Percentiles rank a stretch among this genome's conserved stretches.
phyloP scores from a whole-genome alignment of 2,797 vertebrate genomes.

The Lutjanus argentimaculatus region DNA sequence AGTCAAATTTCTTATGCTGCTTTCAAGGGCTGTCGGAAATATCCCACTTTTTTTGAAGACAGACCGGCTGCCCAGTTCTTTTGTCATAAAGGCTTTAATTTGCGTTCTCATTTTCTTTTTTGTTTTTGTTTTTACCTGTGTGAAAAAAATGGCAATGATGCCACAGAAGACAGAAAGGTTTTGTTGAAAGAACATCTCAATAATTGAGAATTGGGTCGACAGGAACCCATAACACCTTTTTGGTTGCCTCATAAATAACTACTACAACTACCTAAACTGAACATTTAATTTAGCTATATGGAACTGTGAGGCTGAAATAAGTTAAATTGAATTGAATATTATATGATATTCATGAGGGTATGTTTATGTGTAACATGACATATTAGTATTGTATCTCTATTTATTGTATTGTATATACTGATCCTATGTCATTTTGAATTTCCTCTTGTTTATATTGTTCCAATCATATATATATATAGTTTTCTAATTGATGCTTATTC shows the following conservation, averaged over 20 bases:
- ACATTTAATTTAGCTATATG: too few species aligned
- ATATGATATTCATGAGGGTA: too few species aligned
- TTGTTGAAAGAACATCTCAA: not conserved
- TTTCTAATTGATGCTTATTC: too few species aligned
- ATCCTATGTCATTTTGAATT: too few species aligned
- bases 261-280: too few species aligned
- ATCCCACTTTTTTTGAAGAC: accelerated
- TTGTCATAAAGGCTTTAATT: not conserved
- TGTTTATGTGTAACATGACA: too few species aligned
- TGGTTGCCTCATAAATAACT: not conserved
- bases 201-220: not conserved
- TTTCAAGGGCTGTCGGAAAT: constrained; percentile 26
- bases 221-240: not conserved
- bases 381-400: too few species aligned
- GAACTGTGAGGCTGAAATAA: too few species aligned
- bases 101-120: not conserved
- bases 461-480: too few species aligned
- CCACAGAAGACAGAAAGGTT: not conserved
- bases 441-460: too few species aligned
- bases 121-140: not conserved
- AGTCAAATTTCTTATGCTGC: constrained; percentile 30
- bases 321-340: too few species aligned
- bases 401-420: too few species aligned
- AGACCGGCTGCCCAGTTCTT: not conserved
- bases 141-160: not conserved